These are phyloP conservation scores for Danionella cerebrum DNA, from an alignment of 2,113 vertebrate species.

Conservation along the genomic window DNA sequence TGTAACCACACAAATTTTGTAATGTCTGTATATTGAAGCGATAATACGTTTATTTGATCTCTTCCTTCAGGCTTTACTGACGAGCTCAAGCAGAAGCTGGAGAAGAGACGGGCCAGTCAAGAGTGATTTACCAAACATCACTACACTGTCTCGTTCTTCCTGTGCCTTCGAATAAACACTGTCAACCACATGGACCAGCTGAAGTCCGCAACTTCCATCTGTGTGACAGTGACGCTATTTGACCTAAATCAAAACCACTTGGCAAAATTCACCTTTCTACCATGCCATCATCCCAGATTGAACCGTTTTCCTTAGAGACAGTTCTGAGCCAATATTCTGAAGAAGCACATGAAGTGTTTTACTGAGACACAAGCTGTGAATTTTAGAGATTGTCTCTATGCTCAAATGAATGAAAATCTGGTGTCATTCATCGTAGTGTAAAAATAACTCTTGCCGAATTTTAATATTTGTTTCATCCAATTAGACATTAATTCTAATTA, in stretches of 20 bases:
- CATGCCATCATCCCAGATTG: neutral
- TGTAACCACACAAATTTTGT: too few relatives aligned
- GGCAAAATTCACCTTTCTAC: neutral
- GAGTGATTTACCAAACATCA: constrained; percentile 46
- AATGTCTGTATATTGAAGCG: neutral
- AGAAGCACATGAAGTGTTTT: constrained; percentile 17
- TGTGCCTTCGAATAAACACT: constrained; percentile 54
- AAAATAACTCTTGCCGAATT: neutral
- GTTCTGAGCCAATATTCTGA: constrained; percentile 1
- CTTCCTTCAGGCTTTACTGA: constrained; percentile 54
- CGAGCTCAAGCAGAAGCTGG: constrained; percentile 69
- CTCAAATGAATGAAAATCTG: neutral
- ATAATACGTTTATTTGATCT: neutral
- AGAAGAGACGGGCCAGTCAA: constrained; percentile 63
- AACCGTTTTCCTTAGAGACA: neutral
- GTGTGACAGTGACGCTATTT: neutral
- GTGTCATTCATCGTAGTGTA: neutral
- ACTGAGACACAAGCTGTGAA: neutral
- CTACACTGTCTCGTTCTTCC: constrained; percentile 44
- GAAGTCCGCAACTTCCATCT: neutral
- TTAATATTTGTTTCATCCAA: too few relatives aligned
- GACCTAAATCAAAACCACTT: neutral
- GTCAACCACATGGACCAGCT: neutral
- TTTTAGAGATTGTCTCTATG: neutral
- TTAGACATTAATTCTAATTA: neutral